Evolutionary conservation across 2,113 vertebrate species (phyloP).

Genomic region (Theropithecus gelada): DNA sequence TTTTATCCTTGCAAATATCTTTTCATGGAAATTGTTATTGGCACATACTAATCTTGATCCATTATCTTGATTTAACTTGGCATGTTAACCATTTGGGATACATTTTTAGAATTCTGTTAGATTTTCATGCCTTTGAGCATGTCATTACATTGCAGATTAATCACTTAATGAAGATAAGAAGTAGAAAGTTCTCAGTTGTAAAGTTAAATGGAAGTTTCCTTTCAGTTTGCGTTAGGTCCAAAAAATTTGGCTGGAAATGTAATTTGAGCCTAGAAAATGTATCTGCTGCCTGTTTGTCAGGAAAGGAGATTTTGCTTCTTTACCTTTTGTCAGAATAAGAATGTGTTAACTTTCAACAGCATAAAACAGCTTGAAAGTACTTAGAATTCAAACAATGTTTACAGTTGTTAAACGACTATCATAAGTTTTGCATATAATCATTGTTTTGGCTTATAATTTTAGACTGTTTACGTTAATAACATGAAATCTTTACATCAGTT

Average conservation of each 20-base stretch:
- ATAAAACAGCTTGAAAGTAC: background rate
- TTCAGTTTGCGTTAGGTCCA: background rate
- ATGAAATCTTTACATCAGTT: background rate
- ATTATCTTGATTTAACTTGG: background rate
- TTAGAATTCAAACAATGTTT: background rate
- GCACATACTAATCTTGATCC: background rate
- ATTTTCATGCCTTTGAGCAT: background rate
- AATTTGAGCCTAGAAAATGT: background rate
- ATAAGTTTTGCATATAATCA: background rate
- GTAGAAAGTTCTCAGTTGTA: background rate
- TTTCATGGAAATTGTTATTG: background rate
- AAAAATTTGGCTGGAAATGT: background rate
- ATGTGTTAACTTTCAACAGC: background rate
- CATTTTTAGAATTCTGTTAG: background rate
- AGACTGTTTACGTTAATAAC: background rate
- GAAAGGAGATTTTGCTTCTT: background rate
- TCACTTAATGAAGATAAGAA: background rate
- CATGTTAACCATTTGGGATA: background rate
- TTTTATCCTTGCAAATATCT: background rate
- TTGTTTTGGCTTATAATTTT: slow-evolving; percentile 1
- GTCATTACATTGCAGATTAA: background rate
- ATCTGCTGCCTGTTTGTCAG: background rate
- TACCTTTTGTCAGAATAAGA: background rate
- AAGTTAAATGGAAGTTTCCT: background rate
- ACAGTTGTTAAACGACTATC: background rate